phyloP scores from a whole-genome alignment of 2,113 vertebrate species.

The Rallus limicola region DNA sequence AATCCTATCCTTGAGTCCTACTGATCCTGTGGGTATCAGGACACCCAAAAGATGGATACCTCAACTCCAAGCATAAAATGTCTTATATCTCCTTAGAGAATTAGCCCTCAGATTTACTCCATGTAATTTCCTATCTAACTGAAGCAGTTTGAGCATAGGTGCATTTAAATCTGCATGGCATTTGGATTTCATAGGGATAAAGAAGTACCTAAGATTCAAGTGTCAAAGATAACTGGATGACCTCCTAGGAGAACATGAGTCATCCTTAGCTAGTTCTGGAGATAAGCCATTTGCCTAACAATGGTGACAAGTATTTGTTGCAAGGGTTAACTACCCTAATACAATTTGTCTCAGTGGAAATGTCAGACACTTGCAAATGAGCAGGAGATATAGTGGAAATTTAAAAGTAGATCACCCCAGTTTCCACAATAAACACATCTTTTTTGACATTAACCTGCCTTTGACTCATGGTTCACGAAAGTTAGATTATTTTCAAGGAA shows the following conservation, averaged over 20 bases:
- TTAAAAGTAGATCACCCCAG: background rate
- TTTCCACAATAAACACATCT: background rate
- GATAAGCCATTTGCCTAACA: background rate
- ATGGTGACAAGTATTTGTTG: background rate
- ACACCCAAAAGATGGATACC: background rate
- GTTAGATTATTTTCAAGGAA: background rate
- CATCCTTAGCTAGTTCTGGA: background rate
- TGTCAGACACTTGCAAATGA: background rate
- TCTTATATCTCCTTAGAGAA: background rate
- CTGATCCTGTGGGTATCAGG: background rate
- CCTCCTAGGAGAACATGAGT: background rate
- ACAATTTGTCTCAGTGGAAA: background rate
- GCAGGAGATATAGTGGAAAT: background rate
- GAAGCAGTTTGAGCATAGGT: background rate
- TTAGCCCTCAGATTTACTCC: background rate
- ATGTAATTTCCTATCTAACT: background rate
- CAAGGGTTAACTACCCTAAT: background rate
- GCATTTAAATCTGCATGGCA: background rate
- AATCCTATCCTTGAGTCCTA: background rate
- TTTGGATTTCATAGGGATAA: background rate
- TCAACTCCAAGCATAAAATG: accelerated
- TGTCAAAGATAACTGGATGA: background rate
- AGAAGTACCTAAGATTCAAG: background rate
- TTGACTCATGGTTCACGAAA: background rate
- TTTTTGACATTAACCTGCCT: background rate